phyloP scores from a whole-genome alignment of 2,888 invertebrate species.

The Callosobruchus maculatus region DNA sequence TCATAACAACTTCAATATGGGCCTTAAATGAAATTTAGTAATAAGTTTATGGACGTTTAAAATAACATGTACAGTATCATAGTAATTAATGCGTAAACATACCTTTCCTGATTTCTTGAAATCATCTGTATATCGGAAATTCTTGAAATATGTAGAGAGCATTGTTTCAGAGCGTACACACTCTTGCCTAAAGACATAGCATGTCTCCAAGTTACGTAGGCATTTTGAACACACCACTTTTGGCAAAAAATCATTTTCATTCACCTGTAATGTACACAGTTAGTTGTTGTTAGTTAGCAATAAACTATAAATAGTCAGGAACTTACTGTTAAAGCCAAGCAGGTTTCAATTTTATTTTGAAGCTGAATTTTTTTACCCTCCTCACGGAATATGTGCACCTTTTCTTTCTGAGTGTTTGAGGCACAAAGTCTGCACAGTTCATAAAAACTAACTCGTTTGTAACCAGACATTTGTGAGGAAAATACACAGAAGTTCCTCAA shows the following conservation, averaged over 20 bases:
- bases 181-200: constrained; percentile 60
- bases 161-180: constrained; percentile 64
- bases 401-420: constrained; percentile 62
- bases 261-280: constrained; percentile 50
- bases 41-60: too few species aligned
- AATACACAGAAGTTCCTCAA: constrained; percentile 4
- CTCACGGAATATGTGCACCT: constrained; percentile 64
- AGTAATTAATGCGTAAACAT: not conserved
- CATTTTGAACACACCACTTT: constrained; percentile 66
- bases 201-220: constrained; percentile 59
- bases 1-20: too few species aligned
- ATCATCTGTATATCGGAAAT: constrained; percentile 58
- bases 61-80: too few species aligned
- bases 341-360: constrained; percentile 62
- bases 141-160: constrained; percentile 64
- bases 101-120: constrained; percentile 61
- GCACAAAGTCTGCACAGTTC: constrained; percentile 69
- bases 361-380: constrained; percentile 64
- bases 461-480: constrained; percentile 57
- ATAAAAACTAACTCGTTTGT: constrained; percentile 67
- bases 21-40: too few species aligned
- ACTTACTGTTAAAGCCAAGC: constrained; percentile 60
- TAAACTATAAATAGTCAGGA: constrained; percentile 4
- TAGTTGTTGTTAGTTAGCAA: constrained; percentile 3
- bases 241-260: constrained; percentile 65